phyloP scores from a whole-genome alignment of 2,888 invertebrate genomes.

The Sarcophaga carnaria region DNA sequence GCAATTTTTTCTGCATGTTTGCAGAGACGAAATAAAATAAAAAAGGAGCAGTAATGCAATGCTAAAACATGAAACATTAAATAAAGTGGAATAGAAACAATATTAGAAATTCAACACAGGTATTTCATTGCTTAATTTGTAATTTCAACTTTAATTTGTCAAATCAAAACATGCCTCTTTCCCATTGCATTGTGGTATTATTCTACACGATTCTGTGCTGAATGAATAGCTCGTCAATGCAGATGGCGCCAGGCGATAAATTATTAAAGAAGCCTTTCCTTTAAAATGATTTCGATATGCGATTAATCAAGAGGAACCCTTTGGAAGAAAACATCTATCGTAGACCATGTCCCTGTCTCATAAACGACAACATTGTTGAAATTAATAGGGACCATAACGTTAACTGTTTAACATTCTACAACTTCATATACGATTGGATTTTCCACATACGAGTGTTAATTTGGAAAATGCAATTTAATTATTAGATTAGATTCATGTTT shows the following conservation, averaged over 20 bases:
- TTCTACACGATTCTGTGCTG: neutral
- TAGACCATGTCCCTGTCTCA: neutral
- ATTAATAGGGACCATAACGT: neutral
- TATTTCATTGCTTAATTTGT: slow-evolving; percentile 66
- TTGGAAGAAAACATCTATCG: neutral
- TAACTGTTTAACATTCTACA: too few species aligned
- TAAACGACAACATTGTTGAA: slow-evolving; percentile 34
- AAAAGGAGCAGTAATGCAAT: neutral
- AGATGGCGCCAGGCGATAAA: slow-evolving; percentile 70
- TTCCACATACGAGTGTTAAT: slow-evolving; percentile 10
- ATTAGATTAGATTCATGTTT: slow-evolving; percentile 62
- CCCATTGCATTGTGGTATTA: neutral
- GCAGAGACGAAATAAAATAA: slow-evolving; percentile 20
- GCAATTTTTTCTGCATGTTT: slow-evolving; percentile 30
- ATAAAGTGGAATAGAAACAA: slow-evolving; percentile 39
- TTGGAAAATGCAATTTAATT: slow-evolving; percentile 55
- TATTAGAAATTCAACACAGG: slow-evolving; percentile 66
- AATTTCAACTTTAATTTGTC: slow-evolving; percentile 67
- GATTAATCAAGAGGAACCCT: slow-evolving; percentile 50
- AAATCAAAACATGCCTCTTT: slow-evolving; percentile 48
- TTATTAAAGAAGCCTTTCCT: slow-evolving; percentile 54
- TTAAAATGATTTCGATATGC: slow-evolving; percentile 40
- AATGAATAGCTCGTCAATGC: neutral
- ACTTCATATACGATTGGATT: too few species aligned
- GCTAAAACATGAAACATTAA: neutral